phyloP scores from a whole-genome alignment of 2,888 invertebrate genomes.

The Rambutsinella grinnellia region DNA sequence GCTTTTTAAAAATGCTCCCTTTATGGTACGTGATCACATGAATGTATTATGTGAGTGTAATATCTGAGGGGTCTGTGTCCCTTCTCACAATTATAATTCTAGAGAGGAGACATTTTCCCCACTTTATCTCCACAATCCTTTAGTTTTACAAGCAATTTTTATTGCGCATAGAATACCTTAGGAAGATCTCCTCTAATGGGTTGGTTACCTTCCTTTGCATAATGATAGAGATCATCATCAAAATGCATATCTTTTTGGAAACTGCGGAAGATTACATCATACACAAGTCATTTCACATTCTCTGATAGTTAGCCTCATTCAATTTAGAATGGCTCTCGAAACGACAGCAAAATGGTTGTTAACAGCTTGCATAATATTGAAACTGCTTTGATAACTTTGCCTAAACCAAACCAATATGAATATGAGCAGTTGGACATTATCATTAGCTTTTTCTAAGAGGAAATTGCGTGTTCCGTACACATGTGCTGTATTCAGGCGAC shows the following conservation, averaged over 20 bases:
- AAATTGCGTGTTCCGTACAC: slow-evolving; percentile 32
- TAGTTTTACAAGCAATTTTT: slow-evolving; percentile 32
- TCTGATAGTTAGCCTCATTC: no score
- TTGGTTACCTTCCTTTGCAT: not conserved
- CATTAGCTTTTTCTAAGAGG: not conserved
- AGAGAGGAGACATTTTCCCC: slow-evolving; percentile 32
- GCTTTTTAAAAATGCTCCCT: slow-evolving; percentile 47
- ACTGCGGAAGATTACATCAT: no score
- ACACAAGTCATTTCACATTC: not conserved
- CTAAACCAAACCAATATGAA: not conserved
- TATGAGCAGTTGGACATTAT: not conserved
- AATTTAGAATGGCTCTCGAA: no score
- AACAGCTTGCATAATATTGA: not conserved
- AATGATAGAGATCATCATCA: not conserved
- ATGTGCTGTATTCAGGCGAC: not conserved
- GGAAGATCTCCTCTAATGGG: not conserved
- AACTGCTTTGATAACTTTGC: not conserved
- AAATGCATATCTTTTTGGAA: not conserved
- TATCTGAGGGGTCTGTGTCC: not conserved
- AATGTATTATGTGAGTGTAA: slow-evolving; percentile 47
- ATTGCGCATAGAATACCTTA: slow-evolving; percentile 20
- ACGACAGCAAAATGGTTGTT: slow-evolving; percentile 2
- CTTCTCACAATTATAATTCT: slow-evolving; percentile 43
- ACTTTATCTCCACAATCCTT: slow-evolving; percentile 40
- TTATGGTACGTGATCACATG: slow-evolving; percentile 55